A percentile compares a stretch with the other conserved stretches of the same genome.
These are phyloP conservation scores for Drosophila athabasca DNA, from an alignment of 1,140 invertebrate species.

Conservation along the genomic window DNA sequence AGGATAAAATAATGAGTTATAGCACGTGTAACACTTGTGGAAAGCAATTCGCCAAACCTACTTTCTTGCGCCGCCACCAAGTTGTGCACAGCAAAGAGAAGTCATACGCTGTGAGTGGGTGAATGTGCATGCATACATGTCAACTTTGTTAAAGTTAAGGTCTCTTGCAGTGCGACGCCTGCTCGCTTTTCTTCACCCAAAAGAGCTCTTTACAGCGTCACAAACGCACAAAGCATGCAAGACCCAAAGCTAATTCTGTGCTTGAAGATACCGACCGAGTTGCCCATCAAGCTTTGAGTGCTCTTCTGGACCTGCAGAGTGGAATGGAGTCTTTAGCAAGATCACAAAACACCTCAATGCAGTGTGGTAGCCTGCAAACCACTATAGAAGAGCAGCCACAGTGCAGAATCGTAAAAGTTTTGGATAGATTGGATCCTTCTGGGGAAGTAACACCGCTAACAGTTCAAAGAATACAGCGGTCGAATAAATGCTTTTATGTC, in stretches of 20 bases:
- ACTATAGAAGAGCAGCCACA: conserved; percentile 20
- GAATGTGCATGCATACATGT: too few relatives aligned
- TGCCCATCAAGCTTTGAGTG: conserved; percentile 27
- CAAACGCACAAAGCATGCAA: conserved; percentile 10
- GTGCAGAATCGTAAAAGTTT: conserved; percentile 13
- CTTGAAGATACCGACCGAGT: conserved; percentile 13
- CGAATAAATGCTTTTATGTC: conserved; percentile 26
- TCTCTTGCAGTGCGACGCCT: conserved; percentile 25
- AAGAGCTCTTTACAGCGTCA: conserved; percentile 40
- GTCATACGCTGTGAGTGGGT: conserved; percentile 34
- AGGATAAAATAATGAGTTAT: not conserved
- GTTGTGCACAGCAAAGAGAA: conserved; percentile 36
- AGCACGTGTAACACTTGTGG: conserved; percentile 26
- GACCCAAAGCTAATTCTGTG: not conserved
- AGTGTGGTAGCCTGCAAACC: not conserved
- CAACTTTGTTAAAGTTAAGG: too few relatives aligned
- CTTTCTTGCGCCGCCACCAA: conserved; percentile 24
- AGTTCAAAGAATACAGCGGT: conserved; percentile 15
- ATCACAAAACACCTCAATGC: too few relatives aligned
- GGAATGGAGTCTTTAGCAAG: conserved; percentile 3
- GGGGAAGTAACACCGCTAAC: not conserved
- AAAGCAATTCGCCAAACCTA: conserved; percentile 28
- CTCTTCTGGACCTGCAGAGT: conserved; percentile 27
- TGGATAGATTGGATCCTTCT: conserved; percentile 14
- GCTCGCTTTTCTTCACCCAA: conserved; percentile 25